phyloP scores from a whole-genome alignment of 2,113 vertebrate genomes.

The Dermatemys mawii region DNA sequence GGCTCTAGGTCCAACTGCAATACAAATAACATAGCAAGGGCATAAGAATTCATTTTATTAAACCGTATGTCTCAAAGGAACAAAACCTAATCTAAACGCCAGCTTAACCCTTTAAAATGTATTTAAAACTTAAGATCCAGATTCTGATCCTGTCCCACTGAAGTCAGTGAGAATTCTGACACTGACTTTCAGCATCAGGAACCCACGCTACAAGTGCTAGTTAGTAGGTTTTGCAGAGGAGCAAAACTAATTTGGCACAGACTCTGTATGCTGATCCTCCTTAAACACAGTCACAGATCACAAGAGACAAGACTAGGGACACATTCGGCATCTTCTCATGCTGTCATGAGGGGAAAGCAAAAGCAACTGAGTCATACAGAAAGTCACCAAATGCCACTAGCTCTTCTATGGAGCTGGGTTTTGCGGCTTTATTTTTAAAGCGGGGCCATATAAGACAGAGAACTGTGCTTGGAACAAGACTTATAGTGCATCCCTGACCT shows the following conservation, averaged over 20 bases:
- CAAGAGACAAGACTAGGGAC: neutral
- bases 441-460: neutral
- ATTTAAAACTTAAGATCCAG: fast-evolving
- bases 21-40: fast-evolving
- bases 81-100: fast-evolving
- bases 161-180: neutral
- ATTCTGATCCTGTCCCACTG: neutral
- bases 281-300: fast-evolving
- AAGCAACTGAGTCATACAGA: fast-evolving
- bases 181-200: neutral
- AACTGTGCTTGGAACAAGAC: neutral
- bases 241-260: neutral
- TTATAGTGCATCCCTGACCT: neutral
- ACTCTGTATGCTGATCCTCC: neutral
- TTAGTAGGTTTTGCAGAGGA: too few species aligned
- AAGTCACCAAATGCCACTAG: neutral
- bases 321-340: fast-evolving
- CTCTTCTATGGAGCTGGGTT: neutral
- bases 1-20: neutral
- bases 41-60: fast-evolving
- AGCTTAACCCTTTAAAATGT: neutral
- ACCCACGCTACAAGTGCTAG: neutral
- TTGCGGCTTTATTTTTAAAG: neutral
- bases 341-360: fast-evolving
- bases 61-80: neutral